Conservation (phyloP, 2,797 vertebrate genomes). For the Enteromius viviparus region DNA sequence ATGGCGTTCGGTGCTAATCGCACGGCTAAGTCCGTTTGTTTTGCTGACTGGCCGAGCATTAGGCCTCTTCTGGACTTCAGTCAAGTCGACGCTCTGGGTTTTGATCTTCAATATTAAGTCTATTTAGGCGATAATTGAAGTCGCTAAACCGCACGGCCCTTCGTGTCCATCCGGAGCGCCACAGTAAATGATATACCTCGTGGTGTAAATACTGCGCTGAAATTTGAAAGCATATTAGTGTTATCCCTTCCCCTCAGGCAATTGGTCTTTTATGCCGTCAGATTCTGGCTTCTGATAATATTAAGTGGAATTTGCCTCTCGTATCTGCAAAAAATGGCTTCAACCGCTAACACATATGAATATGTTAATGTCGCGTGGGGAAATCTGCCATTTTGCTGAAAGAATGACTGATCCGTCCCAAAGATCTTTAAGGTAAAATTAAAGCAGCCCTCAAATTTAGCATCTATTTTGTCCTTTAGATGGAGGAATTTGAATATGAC, state of each 20-base stretch:
- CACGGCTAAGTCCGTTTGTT: conserved; percentile 60
- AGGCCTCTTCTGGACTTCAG: conserved; percentile 50
- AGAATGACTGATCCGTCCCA: conserved; percentile 75
- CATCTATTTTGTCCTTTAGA: conserved; percentile 55
- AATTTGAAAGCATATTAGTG: conserved; percentile 46
- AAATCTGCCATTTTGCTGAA: conserved; percentile 72
- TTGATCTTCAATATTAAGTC: conserved; percentile 76
- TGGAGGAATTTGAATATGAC: conserved; percentile 61
- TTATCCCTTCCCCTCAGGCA: conserved; percentile 81
- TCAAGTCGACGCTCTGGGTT: conserved; percentile 46
- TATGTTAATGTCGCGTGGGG: conserved; percentile 80
- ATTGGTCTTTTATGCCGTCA: conserved; percentile 75
- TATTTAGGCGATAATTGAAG: conserved; percentile 80
- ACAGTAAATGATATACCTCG: conserved; percentile 79
- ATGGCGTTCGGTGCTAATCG: conserved; percentile 43
- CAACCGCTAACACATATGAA: conserved; percentile 78
- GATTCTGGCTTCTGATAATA: conserved; percentile 77
- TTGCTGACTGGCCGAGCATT: conserved; percentile 66
- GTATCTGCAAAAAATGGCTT: conserved; percentile 75
- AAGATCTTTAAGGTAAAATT: conserved; percentile 70
- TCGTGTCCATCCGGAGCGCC: conserved; percentile 68
- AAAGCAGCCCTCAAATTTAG: conserved; percentile 48
- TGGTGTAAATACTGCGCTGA: conserved; percentile 70
- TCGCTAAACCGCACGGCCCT: conserved; percentile 70
- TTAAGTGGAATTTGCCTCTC: conserved; percentile 80